Evolutionary conservation across 92 coral and sea anemone genomes (phyloP).

Genomic region (Phenganax marumi): DNA sequence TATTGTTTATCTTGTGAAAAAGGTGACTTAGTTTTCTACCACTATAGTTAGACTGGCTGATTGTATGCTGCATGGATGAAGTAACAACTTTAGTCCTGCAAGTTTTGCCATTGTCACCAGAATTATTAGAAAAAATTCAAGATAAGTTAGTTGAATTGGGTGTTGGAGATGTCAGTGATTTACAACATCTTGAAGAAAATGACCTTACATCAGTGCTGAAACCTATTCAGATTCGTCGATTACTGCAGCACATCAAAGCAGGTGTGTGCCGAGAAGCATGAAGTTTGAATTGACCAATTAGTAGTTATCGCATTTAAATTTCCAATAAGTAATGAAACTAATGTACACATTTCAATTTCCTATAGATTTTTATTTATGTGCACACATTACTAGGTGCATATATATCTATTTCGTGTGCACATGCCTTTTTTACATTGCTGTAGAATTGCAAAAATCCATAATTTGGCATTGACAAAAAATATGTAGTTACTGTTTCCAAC

Average conservation of each 20-base stretch:
- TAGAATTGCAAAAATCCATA: background rate
- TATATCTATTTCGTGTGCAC: too few species aligned
- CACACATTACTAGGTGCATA: too few species aligned
- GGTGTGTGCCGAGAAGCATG: background rate
- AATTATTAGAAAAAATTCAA: background rate
- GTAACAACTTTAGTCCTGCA: background rate
- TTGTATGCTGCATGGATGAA: conserved; percentile 9
- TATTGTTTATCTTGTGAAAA: background rate
- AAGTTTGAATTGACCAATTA: background rate
- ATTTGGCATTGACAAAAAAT: background rate
- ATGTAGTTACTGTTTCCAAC: background rate
- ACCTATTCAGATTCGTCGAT: conserved; percentile 1
- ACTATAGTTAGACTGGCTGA: background rate
- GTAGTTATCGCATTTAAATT: background rate
- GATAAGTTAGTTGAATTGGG: background rate
- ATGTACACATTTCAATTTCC: too few species aligned
- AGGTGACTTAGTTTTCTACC: background rate
- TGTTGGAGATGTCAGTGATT: background rate
- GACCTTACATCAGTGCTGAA: background rate
- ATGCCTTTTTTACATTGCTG: background rate
- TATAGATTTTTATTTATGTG: too few species aligned
- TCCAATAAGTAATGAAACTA: too few species aligned
- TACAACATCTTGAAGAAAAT: background rate
- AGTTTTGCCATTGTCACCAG: background rate
- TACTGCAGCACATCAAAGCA: background rate